These are phyloP conservation scores for Tryphoninae sp. DNA, from an alignment of 2,888 invertebrate species.

Conservation along the genomic window DNA sequence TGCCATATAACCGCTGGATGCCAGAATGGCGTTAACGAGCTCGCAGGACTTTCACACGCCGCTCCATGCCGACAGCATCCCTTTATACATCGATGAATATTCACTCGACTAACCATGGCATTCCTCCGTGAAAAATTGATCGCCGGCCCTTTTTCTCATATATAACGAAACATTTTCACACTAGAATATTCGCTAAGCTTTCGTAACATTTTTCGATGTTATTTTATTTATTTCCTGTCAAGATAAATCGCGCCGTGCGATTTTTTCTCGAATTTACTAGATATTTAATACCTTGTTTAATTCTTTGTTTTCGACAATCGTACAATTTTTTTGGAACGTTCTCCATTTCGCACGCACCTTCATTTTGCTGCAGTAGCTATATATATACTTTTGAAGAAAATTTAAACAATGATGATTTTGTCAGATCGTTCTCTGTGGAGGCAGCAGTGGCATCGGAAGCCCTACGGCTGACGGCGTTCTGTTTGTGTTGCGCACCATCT, in stretches of 20 bases:
- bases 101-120: constrained; percentile 5
- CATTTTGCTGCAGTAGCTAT: not conserved
- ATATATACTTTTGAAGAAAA: not conserved
- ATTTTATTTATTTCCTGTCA: too few species aligned
- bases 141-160: too few species aligned
- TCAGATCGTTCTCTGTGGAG: not conserved
- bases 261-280: too few species aligned
- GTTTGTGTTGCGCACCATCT: constrained; percentile 63
- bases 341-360: too few species aligned
- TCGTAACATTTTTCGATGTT: too few species aligned
- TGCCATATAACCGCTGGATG: constrained; percentile 41
- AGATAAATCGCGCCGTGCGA: too few species aligned
- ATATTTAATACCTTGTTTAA: too few species aligned
- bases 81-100: constrained; percentile 4
- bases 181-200: too few species aligned
- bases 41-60: constrained; percentile 75
- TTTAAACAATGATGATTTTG: not conserved
- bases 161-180: too few species aligned
- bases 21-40: constrained; percentile 74
- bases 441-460: constrained; percentile 6
- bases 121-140: constrained; percentile 18
- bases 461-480: constrained; percentile 33
- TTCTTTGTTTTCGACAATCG: too few species aligned
- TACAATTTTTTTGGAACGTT: too few species aligned
- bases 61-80: constrained; percentile 12